Conservation (phyloP, 2,113 vertebrate genomes). For the Hypomesus transpacificus region DNA sequence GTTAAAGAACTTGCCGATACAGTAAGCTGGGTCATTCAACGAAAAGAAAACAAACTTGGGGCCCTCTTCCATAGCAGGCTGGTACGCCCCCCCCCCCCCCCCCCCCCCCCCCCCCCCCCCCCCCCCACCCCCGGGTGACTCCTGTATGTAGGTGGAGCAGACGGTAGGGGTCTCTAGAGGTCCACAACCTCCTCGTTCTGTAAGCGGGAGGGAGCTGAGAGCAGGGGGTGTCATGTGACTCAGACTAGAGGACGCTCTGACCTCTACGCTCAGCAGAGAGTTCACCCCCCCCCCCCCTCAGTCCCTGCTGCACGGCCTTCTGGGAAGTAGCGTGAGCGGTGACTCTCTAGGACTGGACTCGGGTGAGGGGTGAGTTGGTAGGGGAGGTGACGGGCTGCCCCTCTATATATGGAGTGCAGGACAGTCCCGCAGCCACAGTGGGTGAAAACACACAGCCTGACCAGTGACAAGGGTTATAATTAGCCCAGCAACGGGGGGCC, state of each 20-base stretch:
- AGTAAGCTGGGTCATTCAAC: neutral
- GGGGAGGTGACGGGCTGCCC: neutral
- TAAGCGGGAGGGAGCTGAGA: neutral
- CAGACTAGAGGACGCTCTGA: neutral
- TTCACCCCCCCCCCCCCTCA: neutral
- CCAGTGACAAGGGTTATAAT: conserved; percentile 42
- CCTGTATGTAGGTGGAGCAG: conserved; percentile 21
- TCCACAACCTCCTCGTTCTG: neutral
- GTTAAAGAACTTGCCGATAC: neutral
- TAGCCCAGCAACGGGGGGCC: conserved; percentile 11
- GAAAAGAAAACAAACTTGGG: neutral
- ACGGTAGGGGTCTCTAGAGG: conserved; percentile 52
- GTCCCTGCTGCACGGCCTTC: neutral
- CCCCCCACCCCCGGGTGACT: neutral
- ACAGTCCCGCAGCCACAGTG: conserved; percentile 9
- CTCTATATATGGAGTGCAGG: conserved; percentile 20
- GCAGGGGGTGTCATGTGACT: neutral
- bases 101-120: too few relatives aligned
- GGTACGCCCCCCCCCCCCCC: neutral
- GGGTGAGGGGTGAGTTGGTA: neutral
- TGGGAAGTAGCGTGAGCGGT: neutral
- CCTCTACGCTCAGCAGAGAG: conserved; percentile 4
- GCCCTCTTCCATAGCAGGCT: neutral
- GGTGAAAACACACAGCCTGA: neutral
- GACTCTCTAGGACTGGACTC: neutral